Evolutionary conservation across 2,888 invertebrate species (phyloP), one percentile per base, ranked within the genome.

Genomic region (Macrophya alboannulata): DNA sequence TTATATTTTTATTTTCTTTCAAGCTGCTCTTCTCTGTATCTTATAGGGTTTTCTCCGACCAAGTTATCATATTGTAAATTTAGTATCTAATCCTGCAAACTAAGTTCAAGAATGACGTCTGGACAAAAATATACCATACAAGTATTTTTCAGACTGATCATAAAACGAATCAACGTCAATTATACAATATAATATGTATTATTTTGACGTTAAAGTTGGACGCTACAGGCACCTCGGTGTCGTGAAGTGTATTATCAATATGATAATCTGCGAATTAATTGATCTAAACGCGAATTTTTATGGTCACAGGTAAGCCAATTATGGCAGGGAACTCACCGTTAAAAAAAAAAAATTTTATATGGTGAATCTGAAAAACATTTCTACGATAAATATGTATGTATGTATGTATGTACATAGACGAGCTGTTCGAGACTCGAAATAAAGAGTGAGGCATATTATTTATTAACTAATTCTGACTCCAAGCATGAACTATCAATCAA

Each of bases 401-500:
- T 31, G 5, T 8, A 55, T 55, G 55, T 89, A 90, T 90, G 76
- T 90, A 90, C 90, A 89, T 86, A 86, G 88, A 71, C 71, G 90
- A 90, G 90, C 90, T 90, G 90, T 90, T 89, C 90, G 84, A 90
- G 90, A 90, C 90, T 86, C 86, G 89, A 88, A 88, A 88, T 85
- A 86, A 40, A 86, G n/a, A 43, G 37, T 25, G 21, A 81, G 25
- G 62, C 62, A 25, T 81, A 81, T 81, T 17, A 51, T 81, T 59
- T 62, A 55, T 81, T 3, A 62, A 81, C 43, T 81, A 81, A 31
- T 43, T 81, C 62, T 62, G n/a, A 43, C 81, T 81, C 62, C 62
- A 62, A 81, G 59, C 40, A 81, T 62, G 81, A 81, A 59, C 62
- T 81, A 81, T 81, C 43, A 55, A 77, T 37, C 31, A 62, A 43